Evolutionary conservation across 2,797 vertebrate species (phyloP).

Genomic region (Hapalemur alaotrensis): DNA sequence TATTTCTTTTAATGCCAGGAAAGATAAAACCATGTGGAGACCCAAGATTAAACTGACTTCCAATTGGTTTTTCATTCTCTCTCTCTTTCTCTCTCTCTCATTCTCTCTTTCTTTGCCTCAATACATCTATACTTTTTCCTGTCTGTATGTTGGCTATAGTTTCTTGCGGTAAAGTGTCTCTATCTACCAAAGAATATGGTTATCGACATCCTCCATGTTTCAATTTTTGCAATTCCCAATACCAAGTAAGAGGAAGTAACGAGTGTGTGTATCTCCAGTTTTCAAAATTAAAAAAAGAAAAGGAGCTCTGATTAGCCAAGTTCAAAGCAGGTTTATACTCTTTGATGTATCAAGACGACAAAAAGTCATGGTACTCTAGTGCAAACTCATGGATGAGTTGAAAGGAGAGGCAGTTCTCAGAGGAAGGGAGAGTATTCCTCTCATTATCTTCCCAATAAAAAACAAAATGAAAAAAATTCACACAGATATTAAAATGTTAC

Average conservation of each 20-base stretch:
- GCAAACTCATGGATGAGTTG: background rate
- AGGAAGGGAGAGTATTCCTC: background rate
- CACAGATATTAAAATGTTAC: background rate
- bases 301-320: background rate
- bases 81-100: background rate
- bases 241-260: background rate
- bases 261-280: background rate
- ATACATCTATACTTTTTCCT: background rate
- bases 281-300: background rate
- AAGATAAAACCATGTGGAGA: background rate
- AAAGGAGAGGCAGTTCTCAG: background rate
- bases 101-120: accelerated
- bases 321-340: background rate
- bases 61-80: background rate
- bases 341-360: background rate
- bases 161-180: background rate
- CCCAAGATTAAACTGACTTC: background rate
- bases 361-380: background rate
- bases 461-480: background rate
- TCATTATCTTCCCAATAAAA: background rate
- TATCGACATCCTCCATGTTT: background rate
- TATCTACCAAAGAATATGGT: background rate
- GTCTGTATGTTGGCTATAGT: background rate
- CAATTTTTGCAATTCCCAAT: background rate
- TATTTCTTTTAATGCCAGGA: background rate